Conservation (phyloP, 2,797 vertebrate species). For the Sebastes minor region DNA sequence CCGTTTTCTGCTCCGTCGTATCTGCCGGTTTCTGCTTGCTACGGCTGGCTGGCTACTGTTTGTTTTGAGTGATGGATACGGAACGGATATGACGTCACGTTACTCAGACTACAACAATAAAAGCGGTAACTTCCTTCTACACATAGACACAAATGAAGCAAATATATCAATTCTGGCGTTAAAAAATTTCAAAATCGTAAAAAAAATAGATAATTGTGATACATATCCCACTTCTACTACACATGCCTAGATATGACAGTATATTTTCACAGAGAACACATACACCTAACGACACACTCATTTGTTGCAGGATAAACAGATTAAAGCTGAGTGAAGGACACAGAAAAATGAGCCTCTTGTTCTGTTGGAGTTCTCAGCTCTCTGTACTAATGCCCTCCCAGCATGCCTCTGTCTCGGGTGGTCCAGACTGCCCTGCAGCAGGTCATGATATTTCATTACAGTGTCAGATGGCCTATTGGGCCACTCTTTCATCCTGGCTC, state of each 20-base stretch:
- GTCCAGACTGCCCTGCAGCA: slow-evolving; percentile 60
- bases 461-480: slow-evolving; percentile 60
- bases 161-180: too few relatives aligned
- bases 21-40: too few relatives aligned
- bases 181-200: too few relatives aligned
- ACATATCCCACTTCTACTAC: too few relatives aligned
- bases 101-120: too few relatives aligned
- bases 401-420: slow-evolving; percentile 49
- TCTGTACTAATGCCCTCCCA: slow-evolving; percentile 70
- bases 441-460: slow-evolving; percentile 69
- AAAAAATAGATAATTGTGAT: too few relatives aligned
- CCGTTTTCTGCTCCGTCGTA: too few relatives aligned
- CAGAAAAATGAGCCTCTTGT: slow-evolving; percentile 21
- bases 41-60: too few relatives aligned
- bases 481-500: slow-evolving; percentile 65
- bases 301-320: slow-evolving; percentile 4
- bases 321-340: slow-evolving; percentile 30
- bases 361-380: slow-evolving; percentile 44
- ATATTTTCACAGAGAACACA: not conserved
- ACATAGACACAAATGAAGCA: too few relatives aligned
- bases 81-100: too few relatives aligned
- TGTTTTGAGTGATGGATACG: too few relatives aligned
- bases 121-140: too few relatives aligned
- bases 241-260: not conserved
- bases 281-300: not conserved